These are phyloP conservation scores for Drosophila virilis DNA, from an alignment of 1,140 invertebrate species.

Conservation along the genomic window DNA sequence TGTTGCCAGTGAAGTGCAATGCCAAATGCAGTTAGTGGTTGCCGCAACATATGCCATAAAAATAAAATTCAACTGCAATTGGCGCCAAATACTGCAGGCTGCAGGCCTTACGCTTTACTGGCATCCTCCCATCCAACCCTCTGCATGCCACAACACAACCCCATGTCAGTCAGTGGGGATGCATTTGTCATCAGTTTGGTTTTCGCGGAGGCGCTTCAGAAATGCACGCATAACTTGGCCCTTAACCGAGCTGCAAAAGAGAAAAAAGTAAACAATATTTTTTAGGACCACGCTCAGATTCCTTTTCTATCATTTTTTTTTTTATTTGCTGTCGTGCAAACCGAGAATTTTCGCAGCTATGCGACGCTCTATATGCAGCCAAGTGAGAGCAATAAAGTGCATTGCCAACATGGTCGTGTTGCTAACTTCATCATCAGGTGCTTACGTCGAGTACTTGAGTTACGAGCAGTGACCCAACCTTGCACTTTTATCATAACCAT, in stretches of 20 bases:
- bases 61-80: slow-evolving; percentile 54
- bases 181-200: slow-evolving; percentile 63
- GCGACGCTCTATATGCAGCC: slow-evolving; percentile 28
- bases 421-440: slow-evolving; percentile 44
- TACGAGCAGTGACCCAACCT: slow-evolving; percentile 3
- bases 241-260: slow-evolving; percentile 52
- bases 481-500: not conserved
- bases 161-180: slow-evolving; percentile 57
- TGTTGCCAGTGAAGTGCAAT: slow-evolving; percentile 25
- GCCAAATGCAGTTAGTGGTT: slow-evolving; percentile 56
- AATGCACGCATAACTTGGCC: slow-evolving; percentile 67
- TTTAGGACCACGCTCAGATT: slow-evolving; percentile 46
- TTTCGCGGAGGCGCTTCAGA: slow-evolving; percentile 49
- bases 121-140: slow-evolving; percentile 1
- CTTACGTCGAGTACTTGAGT: slow-evolving; percentile 7
- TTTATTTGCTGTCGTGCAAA: slow-evolving; percentile 2
- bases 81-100: slow-evolving; percentile 49
- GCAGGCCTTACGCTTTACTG: not conserved
- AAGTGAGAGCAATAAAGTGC: slow-evolving; percentile 73
- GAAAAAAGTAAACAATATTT: slow-evolving; percentile 63
- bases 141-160: slow-evolving; percentile 11
- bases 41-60: slow-evolving; percentile 62
- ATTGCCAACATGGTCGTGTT: slow-evolving; percentile 62
- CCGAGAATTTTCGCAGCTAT: slow-evolving; percentile 27
- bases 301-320: slow-evolving; percentile 25